Base-by-base conservation (phyloP, 2,113 vertebrate genomes). In the Arvicanthis niloticus region DNA sequence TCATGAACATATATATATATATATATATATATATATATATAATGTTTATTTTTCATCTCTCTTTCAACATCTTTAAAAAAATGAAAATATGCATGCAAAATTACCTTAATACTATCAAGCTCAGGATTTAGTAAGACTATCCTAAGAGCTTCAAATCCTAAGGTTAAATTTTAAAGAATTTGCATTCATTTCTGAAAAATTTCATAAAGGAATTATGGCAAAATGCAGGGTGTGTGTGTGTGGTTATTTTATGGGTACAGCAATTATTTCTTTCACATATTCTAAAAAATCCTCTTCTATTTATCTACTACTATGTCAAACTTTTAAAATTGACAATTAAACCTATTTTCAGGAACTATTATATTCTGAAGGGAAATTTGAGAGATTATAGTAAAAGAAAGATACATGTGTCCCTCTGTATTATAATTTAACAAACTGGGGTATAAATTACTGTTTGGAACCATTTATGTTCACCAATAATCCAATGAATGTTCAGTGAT, bases 401-500 rank as follows among this genome's bases (percentile, higher is more conserved):
- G 37, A 92, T 96, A 95, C 58, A 42, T 37, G 26, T 40, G 67
- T 1, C 51, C 24, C 68, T 95, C 42, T 96, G 12, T 88, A 93
- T 91, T 94, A 97, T 58, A 75, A 0, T 91, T 95, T 93, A 89
- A 76, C n/a, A 58, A 26, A 95, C 58, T 10, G 34, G 75, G 76
- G 48, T 89, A 90, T 89, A 96, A 95, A 86, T 58, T 92, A 87
- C 42, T 40, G 1, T 80, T 96, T 89, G 11, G 92, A 88, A 90
- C 10, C 53, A n/a, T 94, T 94, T 91, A 78, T 94, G 96, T 85
- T 91, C 16, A 56, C 37, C 84, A 95, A 96, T 37, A 97, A 60
- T 76, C 34, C 89, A 45, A 2, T 92, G 12, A 78, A 91, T 93
- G 94, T 76, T 86, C 70, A 89, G 82, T 78, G 24, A 96, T 42